Evolutionary conservation across 2,113 vertebrate genomes (phyloP).

Genomic region (Hippoglossus stenolepis): DNA sequence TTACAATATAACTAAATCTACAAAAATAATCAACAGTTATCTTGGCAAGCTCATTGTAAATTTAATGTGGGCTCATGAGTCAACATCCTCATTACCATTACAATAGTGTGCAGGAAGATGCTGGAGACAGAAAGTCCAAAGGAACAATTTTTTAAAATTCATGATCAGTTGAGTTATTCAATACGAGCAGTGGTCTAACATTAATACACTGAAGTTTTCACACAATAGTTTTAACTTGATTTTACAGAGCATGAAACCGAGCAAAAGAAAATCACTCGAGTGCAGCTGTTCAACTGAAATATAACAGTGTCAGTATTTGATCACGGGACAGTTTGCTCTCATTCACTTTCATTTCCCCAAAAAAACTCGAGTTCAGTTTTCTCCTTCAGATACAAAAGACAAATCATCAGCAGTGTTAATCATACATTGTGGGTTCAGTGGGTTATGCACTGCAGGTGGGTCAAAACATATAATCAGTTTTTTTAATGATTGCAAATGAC

Average conservation of each 20-base stretch:
- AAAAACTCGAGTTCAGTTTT: neutral
- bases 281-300: slow-evolving; percentile 20
- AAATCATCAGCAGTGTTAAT: slow-evolving; percentile 1
- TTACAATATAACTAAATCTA: neutral
- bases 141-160: neutral
- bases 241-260: neutral
- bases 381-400: slow-evolving; percentile 19
- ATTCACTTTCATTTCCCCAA: neutral
- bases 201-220: neutral
- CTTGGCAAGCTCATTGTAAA: neutral
- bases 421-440: slow-evolving; percentile 14
- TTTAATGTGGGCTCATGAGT: neutral
- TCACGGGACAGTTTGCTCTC: slow-evolving; percentile 4
- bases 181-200: neutral
- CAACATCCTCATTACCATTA: neutral
- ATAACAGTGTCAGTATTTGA: neutral
- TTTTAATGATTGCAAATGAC: neutral
- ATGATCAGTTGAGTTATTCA: neutral
- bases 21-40: neutral
- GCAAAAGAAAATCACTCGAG: neutral
- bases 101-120: neutral
- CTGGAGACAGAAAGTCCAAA: neutral
- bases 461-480: neutral
- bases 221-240: neutral
- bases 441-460: neutral